Conservation (phyloP, 2,113 vertebrate species). For the Anseranas semipalmata region DNA sequence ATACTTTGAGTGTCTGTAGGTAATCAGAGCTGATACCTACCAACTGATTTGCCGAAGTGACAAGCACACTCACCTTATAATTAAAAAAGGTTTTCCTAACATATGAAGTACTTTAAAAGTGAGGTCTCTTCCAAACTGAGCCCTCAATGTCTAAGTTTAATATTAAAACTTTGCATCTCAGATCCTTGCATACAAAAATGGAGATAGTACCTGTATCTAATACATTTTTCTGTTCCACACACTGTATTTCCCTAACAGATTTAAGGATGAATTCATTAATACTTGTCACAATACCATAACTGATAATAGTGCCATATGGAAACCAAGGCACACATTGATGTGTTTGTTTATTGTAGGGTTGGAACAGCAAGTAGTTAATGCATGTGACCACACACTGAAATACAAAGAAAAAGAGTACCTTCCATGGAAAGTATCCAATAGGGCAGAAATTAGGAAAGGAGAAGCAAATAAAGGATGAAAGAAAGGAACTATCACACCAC, state of each 20-base stretch:
- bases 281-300: neutral
- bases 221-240: neutral
- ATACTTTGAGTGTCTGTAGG: neutral
- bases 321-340: neutral
- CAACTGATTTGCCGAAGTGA: neutral
- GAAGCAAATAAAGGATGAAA: neutral
- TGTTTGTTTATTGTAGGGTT: neutral
- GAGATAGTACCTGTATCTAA: neutral
- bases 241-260: neutral
- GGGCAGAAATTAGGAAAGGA: neutral
- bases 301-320: neutral
- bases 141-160: neutral
- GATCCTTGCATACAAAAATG: neutral
- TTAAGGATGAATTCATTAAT: constrained; percentile 23
- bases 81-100: neutral
- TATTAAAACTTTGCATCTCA: neutral
- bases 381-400: neutral
- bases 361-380: constrained; percentile 13
- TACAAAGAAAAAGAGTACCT: neutral
- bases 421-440: neutral
- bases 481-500: neutral
- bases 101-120: neutral
- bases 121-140: neutral
- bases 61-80: neutral
- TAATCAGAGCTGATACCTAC: neutral